Base-by-base conservation (phyloP, 2,888 invertebrate species). In the Anthoptus insignis region DNA sequence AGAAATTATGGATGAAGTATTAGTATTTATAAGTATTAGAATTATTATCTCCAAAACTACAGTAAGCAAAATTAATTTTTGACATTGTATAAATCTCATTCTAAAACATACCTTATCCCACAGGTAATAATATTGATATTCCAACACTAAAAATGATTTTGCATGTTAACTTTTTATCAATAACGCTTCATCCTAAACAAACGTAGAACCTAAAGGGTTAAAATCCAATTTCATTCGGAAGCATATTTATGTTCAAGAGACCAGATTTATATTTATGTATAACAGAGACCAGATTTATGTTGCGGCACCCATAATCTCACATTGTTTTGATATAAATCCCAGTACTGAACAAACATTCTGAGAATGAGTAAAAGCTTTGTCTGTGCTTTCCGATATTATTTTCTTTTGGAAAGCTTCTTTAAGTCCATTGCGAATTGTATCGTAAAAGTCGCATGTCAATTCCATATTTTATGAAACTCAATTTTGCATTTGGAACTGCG, bases 321-420 rank as follows among this genome's bases (percentile, higher is more conserved):
- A 42, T 42, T 42, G 42, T 42, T 42, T 42, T 42, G 42, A 42
- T 19, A 42, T 42, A 42, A 42, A 42, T 42, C 19, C 42, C 19
- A 42, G 42, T 11, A 42, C 19, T 19, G 42, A 19, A 11, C 42
- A 19, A 42, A 42, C 42, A 19, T 19, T 42, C 11, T 6, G 42
- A 42, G 19, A 42, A 19, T 11, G 42, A 19, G 19, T 42, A 42
- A 42, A 42, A 19, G 19, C 42, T 42, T 42, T 19, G 42, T 19
- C 42, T 42, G 8, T 21, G 42, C 19, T 42, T 42, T 21, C 11
- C 19, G 42, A 42, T 42, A 42, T 42, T 42, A 42, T 42, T 42
- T 42, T 42, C 16, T 42, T 19, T n/a, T 19, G 11, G 42, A 42
- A 42, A 3, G 19, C 19, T 42, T 42, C 19, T 42, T 11, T 42